phyloP scores from a whole-genome alignment of 2,888 invertebrate genomes.

The Orgyia antiqua region DNA sequence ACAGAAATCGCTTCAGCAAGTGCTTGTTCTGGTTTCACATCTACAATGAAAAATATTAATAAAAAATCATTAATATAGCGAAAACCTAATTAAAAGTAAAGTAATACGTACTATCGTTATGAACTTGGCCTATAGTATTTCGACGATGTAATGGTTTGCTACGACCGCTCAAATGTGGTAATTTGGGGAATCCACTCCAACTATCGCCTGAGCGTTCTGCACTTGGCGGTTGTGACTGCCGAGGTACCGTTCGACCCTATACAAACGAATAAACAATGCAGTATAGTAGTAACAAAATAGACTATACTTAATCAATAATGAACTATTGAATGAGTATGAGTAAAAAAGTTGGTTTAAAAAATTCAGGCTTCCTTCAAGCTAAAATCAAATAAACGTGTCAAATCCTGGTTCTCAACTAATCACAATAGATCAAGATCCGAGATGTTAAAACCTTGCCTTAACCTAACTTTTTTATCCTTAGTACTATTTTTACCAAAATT shows the following conservation, averaged over 20 bases:
- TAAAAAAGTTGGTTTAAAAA: too few relatives aligned
- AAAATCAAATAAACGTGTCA: too few relatives aligned
- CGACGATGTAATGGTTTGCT: slow-evolving; percentile 71
- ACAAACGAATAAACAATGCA: neutral
- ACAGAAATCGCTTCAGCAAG: slow-evolving; percentile 47
- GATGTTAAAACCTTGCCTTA: too few relatives aligned
- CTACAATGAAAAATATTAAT: slow-evolving; percentile 26
- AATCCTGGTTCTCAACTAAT: too few relatives aligned
- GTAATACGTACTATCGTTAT: slow-evolving; percentile 34
- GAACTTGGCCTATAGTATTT: slow-evolving; percentile 36
- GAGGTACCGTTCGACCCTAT: slow-evolving; percentile 22
- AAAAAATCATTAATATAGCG: neutral
- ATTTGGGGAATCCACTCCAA: slow-evolving; percentile 63
- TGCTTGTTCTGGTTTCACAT: slow-evolving; percentile 30
- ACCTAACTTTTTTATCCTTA: too few relatives aligned
- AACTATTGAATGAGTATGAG: too few relatives aligned
- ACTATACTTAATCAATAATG: too few relatives aligned
- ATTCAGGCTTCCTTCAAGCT: too few relatives aligned
- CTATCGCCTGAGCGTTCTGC: slow-evolving; percentile 33
- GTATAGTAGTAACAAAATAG: too few relatives aligned
- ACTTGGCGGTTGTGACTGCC: slow-evolving; percentile 21
- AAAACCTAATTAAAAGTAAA: too few relatives aligned
- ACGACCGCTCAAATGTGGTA: slow-evolving; percentile 75
- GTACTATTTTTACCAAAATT: too few relatives aligned
- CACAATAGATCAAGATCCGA: too few relatives aligned